Percentiles rank a stretch among this genome's conserved stretches.
These are phyloP conservation scores for Phenganax stokvisi DNA, from an alignment of 92 coral and sea anemone species.

Conservation along the genomic window DNA sequence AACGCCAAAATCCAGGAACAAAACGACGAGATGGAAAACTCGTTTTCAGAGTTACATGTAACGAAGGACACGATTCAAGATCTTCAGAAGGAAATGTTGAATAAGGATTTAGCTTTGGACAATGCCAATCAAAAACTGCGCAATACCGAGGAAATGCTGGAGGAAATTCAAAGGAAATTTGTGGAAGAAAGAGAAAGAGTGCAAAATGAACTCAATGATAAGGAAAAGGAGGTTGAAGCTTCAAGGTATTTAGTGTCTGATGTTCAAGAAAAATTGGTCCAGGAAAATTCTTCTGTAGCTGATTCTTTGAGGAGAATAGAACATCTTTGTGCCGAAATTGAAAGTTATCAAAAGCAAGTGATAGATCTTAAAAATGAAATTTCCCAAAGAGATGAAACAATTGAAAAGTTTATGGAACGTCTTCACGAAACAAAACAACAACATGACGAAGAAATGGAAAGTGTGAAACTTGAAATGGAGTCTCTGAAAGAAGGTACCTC, in stretches of 20 bases:
- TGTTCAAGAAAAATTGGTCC: constrained; percentile 18
- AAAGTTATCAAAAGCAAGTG: constrained; percentile 44
- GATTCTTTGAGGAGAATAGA: constrained; percentile 35
- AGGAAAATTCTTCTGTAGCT: constrained; percentile 40
- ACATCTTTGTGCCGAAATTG: constrained; percentile 44
- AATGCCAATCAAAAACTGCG: constrained; percentile 27
- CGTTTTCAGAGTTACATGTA: constrained; percentile 63
- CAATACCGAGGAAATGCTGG: constrained; percentile 34
- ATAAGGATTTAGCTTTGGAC: constrained; percentile 53
- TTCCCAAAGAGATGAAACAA: constrained; percentile 54
- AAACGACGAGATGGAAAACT: constrained; percentile 83
- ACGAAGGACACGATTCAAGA: constrained; percentile 66
- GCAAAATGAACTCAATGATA: constrained; percentile 52
- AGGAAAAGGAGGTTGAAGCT: constrained; percentile 30
- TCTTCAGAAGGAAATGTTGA: constrained; percentile 57
- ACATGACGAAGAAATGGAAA: constrained; percentile 60
- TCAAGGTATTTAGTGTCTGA: not conserved
- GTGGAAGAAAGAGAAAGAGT: constrained; percentile 53
- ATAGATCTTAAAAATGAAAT: constrained; percentile 42
- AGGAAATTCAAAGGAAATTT: constrained; percentile 40
- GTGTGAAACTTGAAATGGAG: constrained; percentile 55
- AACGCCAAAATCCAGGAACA: constrained; percentile 73
- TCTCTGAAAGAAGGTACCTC: constrained; percentile 50
- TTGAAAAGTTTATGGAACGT: constrained; percentile 47
- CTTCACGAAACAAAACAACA: constrained; percentile 49